phyloP scores from a whole-genome alignment of 1,140 invertebrate species.

The Camponotus pennsylvanicus region DNA sequence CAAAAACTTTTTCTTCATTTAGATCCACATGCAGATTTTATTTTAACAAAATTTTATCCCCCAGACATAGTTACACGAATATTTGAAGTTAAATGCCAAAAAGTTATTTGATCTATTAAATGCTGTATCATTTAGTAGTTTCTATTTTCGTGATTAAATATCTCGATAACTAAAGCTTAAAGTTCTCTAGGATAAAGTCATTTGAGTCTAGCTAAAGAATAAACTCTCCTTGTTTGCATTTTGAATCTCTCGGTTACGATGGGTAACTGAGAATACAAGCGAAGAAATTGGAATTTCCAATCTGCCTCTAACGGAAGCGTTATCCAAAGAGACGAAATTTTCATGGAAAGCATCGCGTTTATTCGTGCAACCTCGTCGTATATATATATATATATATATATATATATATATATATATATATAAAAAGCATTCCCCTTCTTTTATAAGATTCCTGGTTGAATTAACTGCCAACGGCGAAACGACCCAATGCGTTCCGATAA shows the following conservation, averaged over 20 bases:
- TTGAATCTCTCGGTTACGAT: slow-evolving; percentile 9
- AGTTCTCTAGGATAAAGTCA: slow-evolving; percentile 31
- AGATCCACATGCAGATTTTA: not conserved
- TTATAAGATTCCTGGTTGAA: not conserved
- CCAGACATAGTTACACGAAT: not conserved
- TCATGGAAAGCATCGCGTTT: not conserved
- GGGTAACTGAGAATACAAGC: not conserved
- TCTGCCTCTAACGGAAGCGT: slow-evolving; percentile 3
- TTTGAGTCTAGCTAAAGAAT: not conserved
- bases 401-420: too few species aligned
- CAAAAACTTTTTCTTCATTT: not conserved
- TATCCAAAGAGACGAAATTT: slow-evolving; percentile 33
- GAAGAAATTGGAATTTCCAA: slow-evolving; percentile 38
- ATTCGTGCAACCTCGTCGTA: not conserved
- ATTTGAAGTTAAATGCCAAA: not conserved
- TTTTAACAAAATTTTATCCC: not conserved
- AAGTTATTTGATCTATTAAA: slow-evolving; percentile 23
- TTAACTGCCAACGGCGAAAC: not conserved
- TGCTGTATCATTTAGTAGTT: not conserved
- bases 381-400: not conserved
- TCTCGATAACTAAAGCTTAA: slow-evolving; percentile 2
- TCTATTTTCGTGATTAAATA: slow-evolving; percentile 15
- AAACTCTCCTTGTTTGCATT: slow-evolving; percentile 31
- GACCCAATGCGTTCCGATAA: slow-evolving; percentile 37
- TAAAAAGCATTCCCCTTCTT: slow-evolving; percentile 14